Conservation (phyloP, 1,140 invertebrate genomes). For the Asobara japonica region DNA sequence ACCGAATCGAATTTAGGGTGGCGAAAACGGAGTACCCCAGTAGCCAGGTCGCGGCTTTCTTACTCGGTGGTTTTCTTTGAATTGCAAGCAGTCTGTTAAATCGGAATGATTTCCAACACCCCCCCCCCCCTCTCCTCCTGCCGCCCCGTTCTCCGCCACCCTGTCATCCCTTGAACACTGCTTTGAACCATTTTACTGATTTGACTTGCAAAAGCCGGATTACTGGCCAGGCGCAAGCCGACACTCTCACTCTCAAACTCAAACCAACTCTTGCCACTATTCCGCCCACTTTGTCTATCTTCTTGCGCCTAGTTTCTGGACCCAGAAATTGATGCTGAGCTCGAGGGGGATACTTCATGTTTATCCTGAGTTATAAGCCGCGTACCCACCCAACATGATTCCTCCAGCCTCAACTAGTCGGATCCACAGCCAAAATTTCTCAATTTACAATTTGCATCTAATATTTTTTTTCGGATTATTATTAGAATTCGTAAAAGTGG, state of each 20-base stretch:
- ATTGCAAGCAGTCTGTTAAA: slow-evolving; percentile 15
- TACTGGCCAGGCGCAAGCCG: slow-evolving; percentile 4
- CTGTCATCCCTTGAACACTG: not conserved
- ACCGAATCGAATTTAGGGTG: not conserved
- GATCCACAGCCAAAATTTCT: too few relatives aligned
- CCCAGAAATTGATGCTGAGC: not conserved
- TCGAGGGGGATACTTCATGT: not conserved
- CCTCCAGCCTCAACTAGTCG: not conserved
- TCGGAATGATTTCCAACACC: not conserved
- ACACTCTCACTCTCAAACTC: slow-evolving; percentile 8
- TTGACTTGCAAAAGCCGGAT: slow-evolving; percentile 20
- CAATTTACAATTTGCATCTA: too few relatives aligned
- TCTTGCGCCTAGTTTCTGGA: not conserved
- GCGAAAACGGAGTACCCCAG: not conserved
- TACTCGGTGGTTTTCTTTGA: slow-evolving; percentile 9
- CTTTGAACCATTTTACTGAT: slow-evolving; percentile 12
- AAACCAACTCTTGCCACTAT: slow-evolving; percentile 1
- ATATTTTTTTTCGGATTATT: too few relatives aligned
- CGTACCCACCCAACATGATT: slow-evolving; percentile 3
- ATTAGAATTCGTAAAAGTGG: too few relatives aligned
- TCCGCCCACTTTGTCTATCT: not conserved
- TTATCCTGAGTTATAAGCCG: slow-evolving; percentile 6
- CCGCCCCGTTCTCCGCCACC: not conserved
- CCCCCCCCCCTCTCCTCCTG: not conserved
- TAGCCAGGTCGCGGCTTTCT: not conserved